Evolutionary conservation across 37 sponge, comb jelly and placozoan species (phyloP).

Genomic region (Dysidea cf. avara): DNA sequence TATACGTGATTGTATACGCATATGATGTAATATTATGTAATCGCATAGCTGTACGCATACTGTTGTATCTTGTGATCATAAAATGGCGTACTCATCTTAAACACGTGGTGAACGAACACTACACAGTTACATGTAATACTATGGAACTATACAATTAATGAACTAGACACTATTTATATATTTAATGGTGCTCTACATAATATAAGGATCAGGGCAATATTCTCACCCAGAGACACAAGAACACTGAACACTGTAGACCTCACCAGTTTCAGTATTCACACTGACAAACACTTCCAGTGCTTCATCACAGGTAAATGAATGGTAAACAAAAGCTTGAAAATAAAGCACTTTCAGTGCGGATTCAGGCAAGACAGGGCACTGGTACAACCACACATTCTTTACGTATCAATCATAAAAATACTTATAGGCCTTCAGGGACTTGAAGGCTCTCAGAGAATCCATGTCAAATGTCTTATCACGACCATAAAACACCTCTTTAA

Average conservation of each 20-base stretch:
- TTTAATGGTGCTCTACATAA: no score
- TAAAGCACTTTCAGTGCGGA: background rate
- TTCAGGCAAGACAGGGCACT: background rate
- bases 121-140: no score
- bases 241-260: conserved; percentile 16
- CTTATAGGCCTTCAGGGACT: conserved; percentile 29
- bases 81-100: no score
- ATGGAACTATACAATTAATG: background rate
- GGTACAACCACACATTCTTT: conserved; percentile 20
- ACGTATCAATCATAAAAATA: conserved; percentile 25
- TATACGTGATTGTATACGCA: no score
- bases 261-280: conserved; percentile 40
- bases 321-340: conserved; percentile 35
- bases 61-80: no score
- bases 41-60: no score
- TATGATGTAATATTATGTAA: no score
- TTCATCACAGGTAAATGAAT: conserved; percentile 4
- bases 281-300: conserved; percentile 13
- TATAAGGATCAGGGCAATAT: no score
- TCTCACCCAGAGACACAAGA: conserved; percentile 18
- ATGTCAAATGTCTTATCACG: conserved; percentile 30
- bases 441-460: conserved; percentile 29
- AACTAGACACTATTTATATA: no score
- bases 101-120: no score
- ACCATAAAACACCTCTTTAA: background rate